Conservation (phyloP, 2,113 vertebrate species). For the Leucosticte australis region DNA sequence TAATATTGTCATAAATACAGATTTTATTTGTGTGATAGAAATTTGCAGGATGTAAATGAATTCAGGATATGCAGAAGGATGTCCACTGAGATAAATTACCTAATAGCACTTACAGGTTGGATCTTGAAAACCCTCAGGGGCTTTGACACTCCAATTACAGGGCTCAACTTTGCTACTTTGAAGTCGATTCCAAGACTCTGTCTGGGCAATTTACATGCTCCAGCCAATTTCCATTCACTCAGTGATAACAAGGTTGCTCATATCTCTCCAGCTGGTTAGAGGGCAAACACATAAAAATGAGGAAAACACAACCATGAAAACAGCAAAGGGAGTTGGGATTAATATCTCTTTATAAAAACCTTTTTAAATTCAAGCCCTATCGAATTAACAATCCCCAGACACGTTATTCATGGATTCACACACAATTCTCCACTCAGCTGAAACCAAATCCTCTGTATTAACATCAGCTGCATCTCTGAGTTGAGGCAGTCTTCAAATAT, state of each 20-base stretch:
- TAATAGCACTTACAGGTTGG: not conserved
- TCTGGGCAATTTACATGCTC: not conserved
- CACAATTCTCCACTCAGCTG: not conserved
- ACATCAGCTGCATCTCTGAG: not conserved
- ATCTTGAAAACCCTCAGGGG: not conserved
- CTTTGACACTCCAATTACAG: not conserved
- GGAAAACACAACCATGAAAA: conserved; percentile 5
- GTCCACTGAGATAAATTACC: not conserved
- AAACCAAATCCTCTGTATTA: not conserved
- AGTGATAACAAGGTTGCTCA: not conserved
- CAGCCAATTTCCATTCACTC: not conserved
- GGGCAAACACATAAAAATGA: conserved; percentile 9
- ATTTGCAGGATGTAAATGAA: not conserved
- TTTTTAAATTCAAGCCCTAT: not conserved
- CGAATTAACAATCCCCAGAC: not conserved
- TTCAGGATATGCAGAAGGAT: not conserved
- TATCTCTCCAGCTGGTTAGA: not conserved
- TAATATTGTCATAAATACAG: not conserved
- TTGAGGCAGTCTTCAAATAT: not conserved
- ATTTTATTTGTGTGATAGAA: not conserved
- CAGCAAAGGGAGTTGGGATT: conserved; percentile 5
- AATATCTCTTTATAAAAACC: not conserved
- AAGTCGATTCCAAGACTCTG: not conserved
- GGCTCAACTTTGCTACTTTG: conserved; percentile 5
- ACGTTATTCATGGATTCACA: not conserved